Evolutionary conservation across 2,888 invertebrate genomes (phyloP).

Genomic region (Hedychridium roseum): DNA sequence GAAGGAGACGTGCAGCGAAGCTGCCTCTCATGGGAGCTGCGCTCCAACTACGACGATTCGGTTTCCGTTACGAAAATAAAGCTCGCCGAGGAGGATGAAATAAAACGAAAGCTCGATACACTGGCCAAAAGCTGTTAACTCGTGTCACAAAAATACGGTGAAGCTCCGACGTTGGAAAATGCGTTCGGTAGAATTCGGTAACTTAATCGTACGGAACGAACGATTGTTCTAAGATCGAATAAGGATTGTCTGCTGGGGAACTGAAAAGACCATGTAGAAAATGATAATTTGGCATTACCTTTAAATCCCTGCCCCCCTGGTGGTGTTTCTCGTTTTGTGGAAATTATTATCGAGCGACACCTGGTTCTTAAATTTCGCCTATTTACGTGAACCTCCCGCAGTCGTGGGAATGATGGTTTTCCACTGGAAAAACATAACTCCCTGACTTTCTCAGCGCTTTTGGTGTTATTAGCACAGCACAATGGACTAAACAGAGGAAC

Average conservation of each 20-base stretch:
- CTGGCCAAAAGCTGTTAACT: slow-evolving; percentile 18
- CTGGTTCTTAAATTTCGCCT: too few relatives aligned
- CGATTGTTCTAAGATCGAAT: too few relatives aligned
- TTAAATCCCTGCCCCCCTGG: too few relatives aligned
- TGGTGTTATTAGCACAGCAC: slow-evolving; percentile 3
- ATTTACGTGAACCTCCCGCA: too few relatives aligned
- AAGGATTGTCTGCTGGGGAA: too few relatives aligned
- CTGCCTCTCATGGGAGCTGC: slow-evolving; percentile 26
- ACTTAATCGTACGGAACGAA: too few relatives aligned
- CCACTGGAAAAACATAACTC: not conserved
- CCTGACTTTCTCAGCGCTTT: slow-evolving; percentile 1
- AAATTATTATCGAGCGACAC: too few relatives aligned
- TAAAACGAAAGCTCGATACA: slow-evolving; percentile 23
- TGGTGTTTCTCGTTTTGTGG: too few relatives aligned
- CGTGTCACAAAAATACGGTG: not conserved
- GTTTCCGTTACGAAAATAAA: slow-evolving; percentile 46
- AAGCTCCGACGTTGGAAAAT: not conserved
- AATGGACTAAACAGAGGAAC: not conserved
- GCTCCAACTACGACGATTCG: not conserved
- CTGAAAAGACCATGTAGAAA: too few relatives aligned
- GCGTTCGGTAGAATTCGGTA: not conserved
- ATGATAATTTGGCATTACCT: too few relatives aligned
- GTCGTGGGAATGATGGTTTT: slow-evolving; percentile 6
- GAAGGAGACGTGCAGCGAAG: slow-evolving; percentile 33
- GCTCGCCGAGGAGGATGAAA: slow-evolving; percentile 19